phyloP scores from a whole-genome alignment of 2,888 invertebrate genomes.

The Lacanobia oleracea region DNA sequence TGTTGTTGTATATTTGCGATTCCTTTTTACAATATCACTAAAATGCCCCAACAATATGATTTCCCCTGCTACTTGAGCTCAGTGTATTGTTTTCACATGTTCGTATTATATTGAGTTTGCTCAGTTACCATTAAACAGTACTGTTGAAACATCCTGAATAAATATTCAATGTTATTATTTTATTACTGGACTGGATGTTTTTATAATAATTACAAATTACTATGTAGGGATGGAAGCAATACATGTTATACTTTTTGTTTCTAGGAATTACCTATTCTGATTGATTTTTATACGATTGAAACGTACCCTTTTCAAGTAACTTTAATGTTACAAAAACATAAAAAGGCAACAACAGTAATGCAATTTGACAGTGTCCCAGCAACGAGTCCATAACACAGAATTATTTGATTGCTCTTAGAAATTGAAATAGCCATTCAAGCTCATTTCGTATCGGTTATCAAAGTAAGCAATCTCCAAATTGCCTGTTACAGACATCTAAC shows the following conservation, averaged over 20 bases:
- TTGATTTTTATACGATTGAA: neutral
- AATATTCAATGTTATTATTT: conserved; percentile 27
- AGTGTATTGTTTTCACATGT: conserved; percentile 16
- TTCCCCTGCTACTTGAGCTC: neutral
- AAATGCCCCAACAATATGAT: neutral
- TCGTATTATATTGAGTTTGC: conserved; percentile 6
- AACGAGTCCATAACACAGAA: conserved; percentile 11
- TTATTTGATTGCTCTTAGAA: conserved; percentile 45
- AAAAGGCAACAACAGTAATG: neutral
- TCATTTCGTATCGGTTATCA: conserved; percentile 52
- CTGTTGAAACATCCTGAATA: conserved; percentile 22
- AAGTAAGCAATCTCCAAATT: conserved; percentile 58
- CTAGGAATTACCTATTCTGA: neutral
- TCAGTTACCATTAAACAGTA: neutral
- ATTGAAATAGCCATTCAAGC: conserved; percentile 50
- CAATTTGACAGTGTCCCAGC: neutral
- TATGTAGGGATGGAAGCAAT: neutral
- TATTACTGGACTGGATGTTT: conserved; percentile 22
- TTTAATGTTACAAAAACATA: neutral
- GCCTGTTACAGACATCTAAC: conserved; percentile 50
- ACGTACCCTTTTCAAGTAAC: neutral
- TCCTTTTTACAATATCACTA: neutral
- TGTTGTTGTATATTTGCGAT: no score
- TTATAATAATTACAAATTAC: neutral
- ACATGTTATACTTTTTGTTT: neutral